Evolutionary conservation across 1,140 invertebrate species (phyloP), one percentile per base, ranked within the genome.

Genomic region (Penaeus chinensis): DNA sequence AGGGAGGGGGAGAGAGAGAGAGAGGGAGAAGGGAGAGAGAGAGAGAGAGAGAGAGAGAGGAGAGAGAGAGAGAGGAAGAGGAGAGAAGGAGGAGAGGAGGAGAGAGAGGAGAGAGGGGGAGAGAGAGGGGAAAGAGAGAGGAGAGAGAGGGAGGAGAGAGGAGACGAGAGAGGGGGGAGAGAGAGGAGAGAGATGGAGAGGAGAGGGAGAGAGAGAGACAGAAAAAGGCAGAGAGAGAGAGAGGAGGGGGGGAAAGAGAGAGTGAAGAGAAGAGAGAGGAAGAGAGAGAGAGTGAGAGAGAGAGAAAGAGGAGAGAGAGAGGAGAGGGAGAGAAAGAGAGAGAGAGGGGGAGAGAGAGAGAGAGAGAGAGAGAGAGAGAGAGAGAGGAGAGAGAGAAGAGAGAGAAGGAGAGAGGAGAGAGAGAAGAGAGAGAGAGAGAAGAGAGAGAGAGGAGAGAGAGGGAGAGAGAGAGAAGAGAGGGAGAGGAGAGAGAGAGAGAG

Each of bases 1-100:
- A 66, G 65, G 7, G 65, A 2, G 65, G 7, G 2, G 7, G 65
- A 66, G 20, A 66, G 65, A 66, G 20, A 66, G 65, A 66, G 20
- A 66, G 65, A 66, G 20, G 7, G 65, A 66, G 20, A 66, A 7
- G 7, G 20, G 7, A 5, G 5, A 5, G 5, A 5, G 5, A 5
- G 5, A 5, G 5, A 2, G 5, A 5, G 5, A 5, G 5, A 5
- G 2, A 5, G 5, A 5, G 5, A 5, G 5, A 5, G 5, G 37
- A 37, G 37, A 3, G 37, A 37, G 65, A 66, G 65, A 66, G 20
- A 66, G 65, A 66, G 20, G 7, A 7, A 66, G 20, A 66, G 65
- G 7, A 3, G 7, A 7, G 7, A 3, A 2, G 65, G 7, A 3
- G 7, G 65, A 66, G 20, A 66, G 65, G 24, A 3, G 7, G 65